Conservation (phyloP, 2,113 vertebrate genomes). For the Ahaetulla prasina region DNA sequence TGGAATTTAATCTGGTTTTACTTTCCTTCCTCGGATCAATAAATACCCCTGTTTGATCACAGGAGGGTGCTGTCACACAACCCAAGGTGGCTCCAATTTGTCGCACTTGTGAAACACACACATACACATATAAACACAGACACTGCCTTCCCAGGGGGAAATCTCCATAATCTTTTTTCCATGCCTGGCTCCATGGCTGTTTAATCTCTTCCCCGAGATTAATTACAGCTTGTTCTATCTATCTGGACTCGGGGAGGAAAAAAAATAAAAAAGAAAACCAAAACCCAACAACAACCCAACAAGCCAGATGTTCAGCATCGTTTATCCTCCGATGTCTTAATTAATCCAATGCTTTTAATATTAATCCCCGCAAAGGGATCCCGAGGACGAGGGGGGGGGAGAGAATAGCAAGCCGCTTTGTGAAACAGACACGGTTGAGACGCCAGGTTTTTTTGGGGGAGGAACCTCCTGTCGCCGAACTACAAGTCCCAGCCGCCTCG, state of each 20-base stretch:
- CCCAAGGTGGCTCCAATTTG: background rate
- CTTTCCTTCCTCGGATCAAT: background rate
- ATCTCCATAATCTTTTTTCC: background rate
- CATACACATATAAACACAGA: background rate
- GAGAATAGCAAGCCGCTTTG: background rate
- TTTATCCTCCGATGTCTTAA: background rate
- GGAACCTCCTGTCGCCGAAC: background rate
- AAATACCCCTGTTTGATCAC: background rate
- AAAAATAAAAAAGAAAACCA: background rate
- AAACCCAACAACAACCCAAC: background rate
- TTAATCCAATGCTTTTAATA: background rate
- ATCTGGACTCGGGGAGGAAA: background rate
- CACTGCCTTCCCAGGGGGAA: background rate
- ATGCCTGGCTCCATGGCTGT: background rate
- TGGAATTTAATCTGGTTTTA: background rate
- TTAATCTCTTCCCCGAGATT: background rate
- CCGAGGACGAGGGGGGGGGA: too few relatives aligned
- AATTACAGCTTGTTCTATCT: background rate
- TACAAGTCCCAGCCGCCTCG: background rate
- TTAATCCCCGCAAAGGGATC: background rate
- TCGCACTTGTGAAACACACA: background rate
- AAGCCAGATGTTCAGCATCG: background rate
- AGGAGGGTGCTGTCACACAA: background rate
- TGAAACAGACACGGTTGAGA: accelerated
- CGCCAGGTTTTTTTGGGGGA: too few relatives aligned